These are phyloP conservation scores for Cephus sareptanus DNA, from an alignment of 2,888 invertebrate genomes.

Conservation along the genomic window DNA sequence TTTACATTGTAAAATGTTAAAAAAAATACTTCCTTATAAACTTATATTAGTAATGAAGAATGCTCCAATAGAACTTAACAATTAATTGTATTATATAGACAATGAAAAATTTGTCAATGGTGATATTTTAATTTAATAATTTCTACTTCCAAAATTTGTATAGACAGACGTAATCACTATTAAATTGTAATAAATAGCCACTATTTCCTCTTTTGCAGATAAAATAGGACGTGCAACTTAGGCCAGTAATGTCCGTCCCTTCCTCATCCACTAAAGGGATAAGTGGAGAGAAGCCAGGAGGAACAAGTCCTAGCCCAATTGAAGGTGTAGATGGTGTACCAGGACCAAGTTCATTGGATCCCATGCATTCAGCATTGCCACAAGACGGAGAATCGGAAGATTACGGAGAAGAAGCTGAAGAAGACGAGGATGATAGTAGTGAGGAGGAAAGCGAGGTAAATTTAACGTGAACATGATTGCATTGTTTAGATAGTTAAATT, in stretches of 20 bases:
- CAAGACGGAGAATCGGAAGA: constrained; percentile 55
- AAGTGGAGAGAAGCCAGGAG: constrained; percentile 56
- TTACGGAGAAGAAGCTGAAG: constrained; percentile 54
- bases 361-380: constrained; percentile 40
- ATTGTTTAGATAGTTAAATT: not conserved
- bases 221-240: constrained; percentile 6
- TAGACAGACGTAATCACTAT: no score
- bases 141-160: not conserved
- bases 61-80: not conserved
- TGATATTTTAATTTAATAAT: not conserved
- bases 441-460: constrained; percentile 57
- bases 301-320: constrained; percentile 61
- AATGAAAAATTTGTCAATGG: not conserved
- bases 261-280: constrained; percentile 58
- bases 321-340: constrained; percentile 53
- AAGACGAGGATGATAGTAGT: constrained; percentile 59
- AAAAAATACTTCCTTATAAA: not conserved
- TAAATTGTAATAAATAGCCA: not conserved
- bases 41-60: not conserved
- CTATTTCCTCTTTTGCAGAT: not conserved
- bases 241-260: constrained; percentile 61
- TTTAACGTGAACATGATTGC: not conserved
- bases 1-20: not conserved
- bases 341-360: constrained; percentile 57
- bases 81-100: not conserved